Evolutionary conservation across 2,888 invertebrate genomes (phyloP), one percentile per base, ranked within the genome.

Genomic region (Hyposoter didymator): DNA sequence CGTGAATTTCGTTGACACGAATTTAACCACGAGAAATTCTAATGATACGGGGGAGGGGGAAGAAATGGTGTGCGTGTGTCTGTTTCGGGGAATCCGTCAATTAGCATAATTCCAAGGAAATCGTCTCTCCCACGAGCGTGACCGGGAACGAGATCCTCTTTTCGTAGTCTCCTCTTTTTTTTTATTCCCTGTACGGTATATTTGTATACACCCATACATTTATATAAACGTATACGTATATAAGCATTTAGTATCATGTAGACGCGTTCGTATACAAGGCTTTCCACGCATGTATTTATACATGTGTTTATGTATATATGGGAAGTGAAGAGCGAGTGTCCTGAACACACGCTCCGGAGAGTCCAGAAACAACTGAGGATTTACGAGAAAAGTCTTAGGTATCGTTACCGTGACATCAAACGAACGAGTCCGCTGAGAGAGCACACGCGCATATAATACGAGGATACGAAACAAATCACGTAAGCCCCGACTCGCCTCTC

Each of bases 71-170:
- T 78, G 79, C 28, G 75, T 76, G 72, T 76, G 73, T 78, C 80
- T 87, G 89, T 90, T 92, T 92, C 91, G 90, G 85, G 85, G 91
- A 91, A 92, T 78, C 82, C 78, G 85, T 78, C 83, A 89, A 93
- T 93, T 93, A 92, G 89, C 93, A 92, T 93, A 93, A 93, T 92
- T 92, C 91, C 90, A 89, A 90, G 90, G 92, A 93, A 93, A 92
- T 92, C 90, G 90, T 92, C 92, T 91, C 89, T 91, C 87, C 88
- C 90, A 88, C 89, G 88, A 89, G 88, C 85, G 84, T 86, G 84
- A 86, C 86, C 85, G 84, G 87, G 78, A 82, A 86, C 84, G 76
- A 85, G 87, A 84, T 78, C 72, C 82, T 84, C 74, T 81, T 74
- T 66, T 32, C 73, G 73, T 76, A 66, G 70, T 59, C 55, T 82